phyloP scores from a whole-genome alignment of 2,888 invertebrate species.

The Hirtodrosophila confusa region DNA sequence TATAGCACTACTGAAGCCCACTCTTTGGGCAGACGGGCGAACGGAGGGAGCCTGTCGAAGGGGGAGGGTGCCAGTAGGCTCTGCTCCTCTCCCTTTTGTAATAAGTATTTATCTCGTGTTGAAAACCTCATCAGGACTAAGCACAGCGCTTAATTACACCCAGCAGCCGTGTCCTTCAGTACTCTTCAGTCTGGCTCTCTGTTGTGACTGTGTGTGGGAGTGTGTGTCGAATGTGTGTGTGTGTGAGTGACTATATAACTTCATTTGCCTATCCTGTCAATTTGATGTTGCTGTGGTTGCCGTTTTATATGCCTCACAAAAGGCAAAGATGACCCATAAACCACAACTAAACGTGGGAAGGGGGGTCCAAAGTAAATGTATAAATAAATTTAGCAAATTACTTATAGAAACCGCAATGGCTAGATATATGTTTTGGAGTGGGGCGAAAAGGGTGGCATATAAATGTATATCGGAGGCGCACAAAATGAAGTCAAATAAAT shows the following conservation, averaged over 20 bases:
- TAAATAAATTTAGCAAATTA: conserved; percentile 19
- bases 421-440: neutral
- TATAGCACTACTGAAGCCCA: conserved; percentile 49
- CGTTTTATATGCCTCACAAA: conserved; percentile 16
- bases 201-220: neutral
- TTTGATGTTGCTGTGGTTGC: conserved; percentile 9
- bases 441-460: neutral
- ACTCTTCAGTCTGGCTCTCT: conserved; percentile 18
- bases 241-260: conserved; percentile 19
- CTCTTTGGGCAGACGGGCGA: conserved; percentile 13
- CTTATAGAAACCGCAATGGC: conserved; percentile 3
- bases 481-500: too few relatives aligned
- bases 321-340: conserved; percentile 11
- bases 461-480: too few relatives aligned
- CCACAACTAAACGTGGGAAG: conserved; percentile 24
- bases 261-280: conserved; percentile 35
- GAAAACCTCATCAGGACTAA: conserved; percentile 76
- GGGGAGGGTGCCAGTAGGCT: conserved; percentile 5
- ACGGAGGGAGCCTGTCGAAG: too few relatives aligned
- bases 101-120: conserved; percentile 72
- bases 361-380: neutral
- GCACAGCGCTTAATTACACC: conserved; percentile 68
- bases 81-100: conserved; percentile 34
- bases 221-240: conserved; percentile 4
- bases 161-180: conserved; percentile 40